Evolutionary conservation across 2,113 vertebrate species (phyloP), one percentile per base, ranked within the genome.

Genomic region (Tychaedon coryphoeus): DNA sequence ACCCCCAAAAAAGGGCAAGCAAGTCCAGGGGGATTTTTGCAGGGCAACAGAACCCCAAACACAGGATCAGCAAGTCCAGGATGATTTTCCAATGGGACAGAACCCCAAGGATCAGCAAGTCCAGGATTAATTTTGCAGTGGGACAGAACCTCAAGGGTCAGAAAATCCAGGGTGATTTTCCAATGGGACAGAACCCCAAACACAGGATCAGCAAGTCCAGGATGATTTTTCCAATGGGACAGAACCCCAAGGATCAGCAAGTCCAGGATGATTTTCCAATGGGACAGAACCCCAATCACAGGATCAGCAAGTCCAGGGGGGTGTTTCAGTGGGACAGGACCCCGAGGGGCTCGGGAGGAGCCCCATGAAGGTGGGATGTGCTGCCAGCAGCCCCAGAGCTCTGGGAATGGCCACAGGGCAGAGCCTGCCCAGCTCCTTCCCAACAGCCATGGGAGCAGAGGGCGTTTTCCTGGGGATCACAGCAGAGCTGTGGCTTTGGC

Each of bases 321-420:
- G 14, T n/a, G n/a, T n/a, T 13, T 6, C 54, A 23, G 9, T 17
- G 34, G 24, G 14, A 17, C 58, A 38, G 58, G 33, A 58, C 50
- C 73, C 40, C 0, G 2, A 13, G 50, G 1, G 0, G 33, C 36
- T 62, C 0, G 2, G 19, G 51, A 31, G 12, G 33, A 60, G 43
- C 36, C 33, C 7, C 3, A 14, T 34, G 1, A 22, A 23, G 40
- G 5, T n/a, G 64, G 83, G 73, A 45, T 12, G 53, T 18, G 71
- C 71, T 20, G 58, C 48, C 48, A 50, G 48, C 50, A 53, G 50
- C 50, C 50, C 50, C 50, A 51, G 50, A 13, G 28, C 14, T 2
- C 7, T 16, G 50, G 50, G 50, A 26, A 51, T 47, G 2, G 2
- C 78, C 3, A 3, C 6, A 5, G 78, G 78, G 71, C 92, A 47